These are phyloP conservation scores for Deilephila elpenor DNA, from an alignment of 2,888 invertebrate species.

Conservation along the genomic window DNA sequence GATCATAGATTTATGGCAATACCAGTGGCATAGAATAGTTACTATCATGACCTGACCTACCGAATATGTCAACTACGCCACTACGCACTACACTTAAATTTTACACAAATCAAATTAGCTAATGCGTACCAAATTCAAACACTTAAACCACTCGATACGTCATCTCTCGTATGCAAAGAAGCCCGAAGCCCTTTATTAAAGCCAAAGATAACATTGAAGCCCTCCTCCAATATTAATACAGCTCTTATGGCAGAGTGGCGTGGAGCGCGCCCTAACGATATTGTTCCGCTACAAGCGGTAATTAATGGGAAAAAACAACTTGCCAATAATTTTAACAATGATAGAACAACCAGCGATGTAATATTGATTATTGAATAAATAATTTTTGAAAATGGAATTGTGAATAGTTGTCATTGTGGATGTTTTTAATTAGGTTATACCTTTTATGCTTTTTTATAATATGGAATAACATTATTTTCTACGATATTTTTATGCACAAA, in stretches of 20 bases:
- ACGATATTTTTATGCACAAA: too few relatives aligned
- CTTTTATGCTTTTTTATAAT: neutral
- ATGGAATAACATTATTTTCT: too few relatives aligned
- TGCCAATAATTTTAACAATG: slow-evolving; percentile 2
- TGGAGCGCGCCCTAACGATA: slow-evolving; percentile 33
- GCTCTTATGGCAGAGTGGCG: slow-evolving; percentile 34
- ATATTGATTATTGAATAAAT: neutral
- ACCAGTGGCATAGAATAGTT: too few relatives aligned
- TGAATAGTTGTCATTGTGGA: too few relatives aligned
- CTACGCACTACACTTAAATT: too few relatives aligned
- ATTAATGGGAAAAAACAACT: slow-evolving; percentile 36
- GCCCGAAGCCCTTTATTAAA: slow-evolving; percentile 32
- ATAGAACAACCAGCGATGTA: neutral
- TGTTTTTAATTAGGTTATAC: neutral
- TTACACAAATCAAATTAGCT: too few relatives aligned
- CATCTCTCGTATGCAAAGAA: slow-evolving; percentile 26
- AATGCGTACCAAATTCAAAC: neutral
- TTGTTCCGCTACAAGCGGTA: slow-evolving; percentile 37
- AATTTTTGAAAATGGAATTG: too few relatives aligned
- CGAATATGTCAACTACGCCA: too few relatives aligned
- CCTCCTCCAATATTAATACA: slow-evolving; percentile 44
- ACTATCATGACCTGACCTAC: too few relatives aligned
- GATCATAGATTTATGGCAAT: too few relatives aligned
- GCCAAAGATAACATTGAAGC: slow-evolving; percentile 40
- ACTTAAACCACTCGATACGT: neutral